Conservation (phyloP, 2,797 vertebrate genomes). For the Gila robusta region DNA sequence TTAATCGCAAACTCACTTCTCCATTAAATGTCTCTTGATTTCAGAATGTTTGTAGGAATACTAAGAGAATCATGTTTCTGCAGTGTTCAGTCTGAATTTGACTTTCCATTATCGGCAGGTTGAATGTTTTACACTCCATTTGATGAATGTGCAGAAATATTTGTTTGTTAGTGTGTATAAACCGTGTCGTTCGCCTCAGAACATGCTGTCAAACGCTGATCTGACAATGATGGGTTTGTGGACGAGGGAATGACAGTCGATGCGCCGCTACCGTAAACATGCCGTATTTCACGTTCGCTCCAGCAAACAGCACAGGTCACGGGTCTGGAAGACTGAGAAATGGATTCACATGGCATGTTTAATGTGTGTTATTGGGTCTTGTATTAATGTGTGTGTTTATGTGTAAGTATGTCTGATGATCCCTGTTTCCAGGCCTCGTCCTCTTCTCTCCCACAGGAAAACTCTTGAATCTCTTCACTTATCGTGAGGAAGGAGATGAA, state of each 20-base stretch:
- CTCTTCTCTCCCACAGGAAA: slow-evolving; percentile 79
- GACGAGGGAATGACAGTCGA: slow-evolving; percentile 72
- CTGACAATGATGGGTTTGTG: slow-evolving; percentile 76
- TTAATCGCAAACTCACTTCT: neutral
- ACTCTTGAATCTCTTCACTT: slow-evolving; percentile 83
- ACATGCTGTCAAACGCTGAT: slow-evolving; percentile 73
- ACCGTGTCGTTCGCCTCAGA: slow-evolving; percentile 65
- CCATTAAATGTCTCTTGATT: neutral
- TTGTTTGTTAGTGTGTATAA: slow-evolving; percentile 70
- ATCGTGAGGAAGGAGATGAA: slow-evolving; percentile 84
- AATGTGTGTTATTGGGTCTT: neutral
- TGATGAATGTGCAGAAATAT: slow-evolving; percentile 57
- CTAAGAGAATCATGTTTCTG: neutral
- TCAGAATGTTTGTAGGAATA: neutral
- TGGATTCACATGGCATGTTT: neutral
- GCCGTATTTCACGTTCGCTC: slow-evolving; percentile 49
- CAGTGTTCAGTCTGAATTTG: slow-evolving; percentile 36
- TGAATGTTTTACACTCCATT: slow-evolving; percentile 62
- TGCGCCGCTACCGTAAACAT: slow-evolving; percentile 56
- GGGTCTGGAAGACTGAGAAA: neutral
- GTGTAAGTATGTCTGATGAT: neutral
- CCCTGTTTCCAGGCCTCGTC: slow-evolving; percentile 65
- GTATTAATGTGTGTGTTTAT: slow-evolving; percentile 9
- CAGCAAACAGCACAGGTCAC: slow-evolving; percentile 43
- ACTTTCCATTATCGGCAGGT: slow-evolving; percentile 57